These are phyloP conservation scores for Pycnomerus fuliginosus DNA, from an alignment of 2,888 invertebrate genomes.

Conservation along the genomic window DNA sequence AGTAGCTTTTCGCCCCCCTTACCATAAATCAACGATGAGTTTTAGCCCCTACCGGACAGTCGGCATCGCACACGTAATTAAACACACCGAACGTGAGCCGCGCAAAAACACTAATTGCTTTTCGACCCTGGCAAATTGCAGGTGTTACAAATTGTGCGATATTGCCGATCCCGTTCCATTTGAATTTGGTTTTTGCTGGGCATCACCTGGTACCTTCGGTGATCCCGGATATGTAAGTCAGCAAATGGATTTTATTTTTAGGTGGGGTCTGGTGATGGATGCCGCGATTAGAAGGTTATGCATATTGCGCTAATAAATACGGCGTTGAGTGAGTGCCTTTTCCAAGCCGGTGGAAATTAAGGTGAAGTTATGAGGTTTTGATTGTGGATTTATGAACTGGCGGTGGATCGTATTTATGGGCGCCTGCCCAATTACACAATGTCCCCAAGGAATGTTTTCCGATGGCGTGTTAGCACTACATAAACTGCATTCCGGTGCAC, in stretches of 20 bases:
- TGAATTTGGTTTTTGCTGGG: too few relatives aligned
- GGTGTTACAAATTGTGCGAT: constrained; percentile 51
- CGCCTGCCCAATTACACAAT: constrained; percentile 12
- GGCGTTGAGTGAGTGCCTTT: constrained; percentile 15
- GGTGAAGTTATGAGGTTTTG: constrained; percentile 18
- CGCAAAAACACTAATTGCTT: constrained; percentile 54
- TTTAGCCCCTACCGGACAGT: constrained; percentile 32
- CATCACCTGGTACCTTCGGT: too few relatives aligned
- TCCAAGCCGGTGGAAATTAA: constrained; percentile 19
- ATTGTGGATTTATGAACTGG: constrained; percentile 25
- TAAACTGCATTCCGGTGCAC: too few relatives aligned
- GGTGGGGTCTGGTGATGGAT: constrained; percentile 34
- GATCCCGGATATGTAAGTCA: constrained; percentile 33
- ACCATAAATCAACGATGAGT: constrained; percentile 50
- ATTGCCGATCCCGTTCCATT: constrained; percentile 43
- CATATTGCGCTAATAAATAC: constrained; percentile 31
- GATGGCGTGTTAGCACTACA: too few relatives aligned
- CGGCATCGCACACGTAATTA: constrained; percentile 47
- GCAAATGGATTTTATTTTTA: constrained; percentile 33
- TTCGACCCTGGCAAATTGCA: constrained; percentile 52
- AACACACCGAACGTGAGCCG: constrained; percentile 50
- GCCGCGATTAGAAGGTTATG: constrained; percentile 38
- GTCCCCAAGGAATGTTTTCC: constrained; percentile 9
- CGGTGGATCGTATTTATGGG: constrained; percentile 12
- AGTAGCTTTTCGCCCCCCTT: too few relatives aligned